These are phyloP conservation scores for Sinosuthora webbiana DNA, from an alignment of 2,113 vertebrate genomes.

Conservation along the genomic window DNA sequence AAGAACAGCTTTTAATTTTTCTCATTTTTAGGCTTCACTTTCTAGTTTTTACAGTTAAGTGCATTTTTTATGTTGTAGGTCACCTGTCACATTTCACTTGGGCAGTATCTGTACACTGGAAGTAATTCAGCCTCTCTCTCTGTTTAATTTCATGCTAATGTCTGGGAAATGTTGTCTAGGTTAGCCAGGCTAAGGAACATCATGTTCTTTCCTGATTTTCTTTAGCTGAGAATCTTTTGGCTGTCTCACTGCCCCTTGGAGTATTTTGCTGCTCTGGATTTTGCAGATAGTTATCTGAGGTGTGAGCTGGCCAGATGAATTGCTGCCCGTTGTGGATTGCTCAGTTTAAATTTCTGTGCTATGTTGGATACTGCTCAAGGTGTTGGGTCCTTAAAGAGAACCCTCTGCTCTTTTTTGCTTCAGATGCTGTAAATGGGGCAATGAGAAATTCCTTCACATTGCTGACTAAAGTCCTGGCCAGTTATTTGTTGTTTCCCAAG, in stretches of 20 bases:
- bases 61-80: conserved; percentile 49
- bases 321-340: background rate
- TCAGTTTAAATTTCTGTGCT: background rate
- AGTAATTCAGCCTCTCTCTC: conserved; percentile 25
- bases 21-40: conserved; percentile 27
- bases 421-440: background rate
- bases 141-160: conserved; percentile 48
- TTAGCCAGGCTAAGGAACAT: conserved; percentile 18
- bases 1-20: conserved; percentile 14
- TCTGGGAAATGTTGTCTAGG: conserved; percentile 54
- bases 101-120: conserved; percentile 12
- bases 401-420: background rate
- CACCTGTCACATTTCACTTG: conserved; percentile 36
- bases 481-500: background rate
- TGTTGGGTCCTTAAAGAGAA: background rate
- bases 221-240: conserved; percentile 4
- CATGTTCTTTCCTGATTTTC: background rate
- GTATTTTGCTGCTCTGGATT: background rate
- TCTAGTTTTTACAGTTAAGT: conserved; percentile 51
- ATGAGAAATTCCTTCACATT: background rate
- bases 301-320: conserved; percentile 13
- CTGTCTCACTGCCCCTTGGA: background rate
- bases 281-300: conserved; percentile 8
- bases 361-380: background rate
- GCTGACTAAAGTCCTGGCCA: background rate